Evolutionary conservation across 1,140 invertebrate species (phyloP), one percentile per base, ranked within the genome.

Genomic region (Mamestra configurata): DNA sequence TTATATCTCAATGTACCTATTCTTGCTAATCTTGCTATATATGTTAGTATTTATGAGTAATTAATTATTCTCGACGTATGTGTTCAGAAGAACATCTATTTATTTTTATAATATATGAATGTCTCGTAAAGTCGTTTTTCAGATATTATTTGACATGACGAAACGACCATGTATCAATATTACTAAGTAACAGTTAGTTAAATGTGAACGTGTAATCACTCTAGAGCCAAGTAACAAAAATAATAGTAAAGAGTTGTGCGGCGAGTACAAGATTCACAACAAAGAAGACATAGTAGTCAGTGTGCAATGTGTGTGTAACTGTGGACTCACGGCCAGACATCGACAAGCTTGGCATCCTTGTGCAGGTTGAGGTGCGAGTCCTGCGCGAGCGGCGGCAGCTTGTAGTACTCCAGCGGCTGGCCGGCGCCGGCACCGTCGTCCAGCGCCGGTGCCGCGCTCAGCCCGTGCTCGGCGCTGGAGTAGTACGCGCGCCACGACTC

Each of bases 321-420:
- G n/a, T 31, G 27, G 46, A 94, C 94, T 95, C 86, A 95, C 95
- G 87, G 88, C 95, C 94, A 95, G 72, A 95, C 86, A 80, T 93
- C 90, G 8, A 89, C 82, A 37, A 91, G 84, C 79, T 91, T 91
- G 1, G 85, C 88, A 76, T 95, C 95, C 81, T 95, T 95, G 78
- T 93, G 92, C 22, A 95, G 84, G 71, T 83, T 92, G 61, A 94
- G 89, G 76, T 92, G 91, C 1, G 92, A 84, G 53, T 95, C 91
- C 79, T 93, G 93, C 4, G 80, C 89, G 4, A 95, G 84, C 4
- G 94, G 88, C 13, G 95, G 95, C 82, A 95, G 88, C 84, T 95
- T 95, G 89, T 95, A 95, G 85, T 95, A 95, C 81, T 95, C 94
- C 55, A 92, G 90, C 79, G 93, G 78, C 80, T 92, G 88, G 7